Evolutionary conservation across 1,140 invertebrate species (phyloP), one percentile per base, ranked within the genome.

Genomic region (Sarcophaga peregrina): DNA sequence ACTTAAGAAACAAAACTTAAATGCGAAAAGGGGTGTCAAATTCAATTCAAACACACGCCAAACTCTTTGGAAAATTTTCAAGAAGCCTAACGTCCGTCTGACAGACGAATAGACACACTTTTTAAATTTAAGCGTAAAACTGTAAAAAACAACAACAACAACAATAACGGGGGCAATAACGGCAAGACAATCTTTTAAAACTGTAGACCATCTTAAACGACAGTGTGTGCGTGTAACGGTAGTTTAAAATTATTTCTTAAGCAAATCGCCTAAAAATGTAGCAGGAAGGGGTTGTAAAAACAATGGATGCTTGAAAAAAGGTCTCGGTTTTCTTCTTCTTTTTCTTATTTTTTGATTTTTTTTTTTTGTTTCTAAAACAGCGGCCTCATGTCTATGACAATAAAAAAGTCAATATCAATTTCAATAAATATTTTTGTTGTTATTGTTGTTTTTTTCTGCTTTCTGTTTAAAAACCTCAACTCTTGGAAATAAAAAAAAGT

Each of bases 101-200:
- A 25, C 5, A 68, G 17, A 25, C 62, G 25, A n/a, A 1, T 37
- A 68, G 62, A 25, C 62, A 68, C 62, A 68, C 62, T 68, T 68
- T 68, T 68, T 20, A 68, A 68, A 68, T 68, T 68, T 68, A 68
- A 68, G 62, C 62, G 62, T 68, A 68, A 68, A 68, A 68, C 62
- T 68, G 62, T 68, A 68, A 68, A 68, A n/a, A 37, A 52, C 8
- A 52, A 52, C 17, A 68, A 68, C 62, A 68, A n/a, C 58, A 68
- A 68, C 58, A 17, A 20, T 20, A n/a, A n/a, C n/a, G n/a, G 52
- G 13, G 13, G 52, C 52, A 15, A 15, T 58, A 58, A 58, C 15
- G 20, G 20, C 20, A 68, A 25, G 2, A 68, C 6, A 20, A 68
- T 68, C 62, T 68, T 68, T 20, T 25, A 68, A 68, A 68, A 68